Evolutionary conservation across 1,140 invertebrate species (phyloP).

Genomic region (Apis cerana): DNA sequence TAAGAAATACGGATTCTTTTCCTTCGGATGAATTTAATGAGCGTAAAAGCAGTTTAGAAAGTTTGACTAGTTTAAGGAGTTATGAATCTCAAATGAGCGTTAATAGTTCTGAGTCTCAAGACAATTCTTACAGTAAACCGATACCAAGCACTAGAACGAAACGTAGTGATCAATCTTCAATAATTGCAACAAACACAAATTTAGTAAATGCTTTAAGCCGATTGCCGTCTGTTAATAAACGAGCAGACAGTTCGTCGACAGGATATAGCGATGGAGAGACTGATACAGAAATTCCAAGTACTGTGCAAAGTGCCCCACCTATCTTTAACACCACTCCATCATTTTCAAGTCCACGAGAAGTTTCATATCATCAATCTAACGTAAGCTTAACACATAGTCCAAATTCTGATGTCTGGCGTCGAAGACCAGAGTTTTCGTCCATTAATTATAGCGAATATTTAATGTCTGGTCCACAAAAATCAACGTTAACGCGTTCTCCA

Average conservation of each 20-base stretch:
- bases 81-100: slow-evolving; percentile 79
- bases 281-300: slow-evolving; percentile 76
- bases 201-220: slow-evolving; percentile 67
- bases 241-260: slow-evolving; percentile 78
- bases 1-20: slow-evolving; percentile 71
- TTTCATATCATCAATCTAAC: slow-evolving; percentile 66
- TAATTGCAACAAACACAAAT: slow-evolving; percentile 61
- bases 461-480: slow-evolving; percentile 70
- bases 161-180: slow-evolving; percentile 71
- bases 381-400: slow-evolving; percentile 70
- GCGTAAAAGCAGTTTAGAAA: slow-evolving; percentile 82
- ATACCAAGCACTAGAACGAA: slow-evolving; percentile 75
- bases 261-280: slow-evolving; percentile 82
- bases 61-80: slow-evolving; percentile 80
- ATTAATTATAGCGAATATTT: slow-evolving; percentile 68
- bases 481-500: slow-evolving; percentile 73
- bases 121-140: slow-evolving; percentile 73
- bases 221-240: slow-evolving; percentile 66
- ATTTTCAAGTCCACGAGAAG: slow-evolving; percentile 69
- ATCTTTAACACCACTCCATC: slow-evolving; percentile 73
- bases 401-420: slow-evolving; percentile 76
- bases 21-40: slow-evolving; percentile 71
- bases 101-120: slow-evolving; percentile 78
- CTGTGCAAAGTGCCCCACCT: slow-evolving; percentile 78
- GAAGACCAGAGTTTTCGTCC: slow-evolving; percentile 65